Base-by-base conservation (phyloP, 2,888 invertebrate species). In the Nephrotoma flavescens region DNA sequence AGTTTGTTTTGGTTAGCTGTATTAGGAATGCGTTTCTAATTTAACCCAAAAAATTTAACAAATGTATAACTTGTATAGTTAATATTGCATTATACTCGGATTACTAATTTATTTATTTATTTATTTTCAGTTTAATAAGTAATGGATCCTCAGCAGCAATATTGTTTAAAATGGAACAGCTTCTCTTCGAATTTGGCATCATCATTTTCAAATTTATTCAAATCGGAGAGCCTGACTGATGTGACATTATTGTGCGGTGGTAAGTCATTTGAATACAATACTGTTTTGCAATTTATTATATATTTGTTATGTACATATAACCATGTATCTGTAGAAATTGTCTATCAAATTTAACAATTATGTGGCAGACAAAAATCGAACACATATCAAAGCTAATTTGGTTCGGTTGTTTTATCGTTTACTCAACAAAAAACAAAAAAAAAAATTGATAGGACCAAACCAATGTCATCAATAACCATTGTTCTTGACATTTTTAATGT, bases 141-240 rank as follows among this genome's bases (percentile, higher is more conserved):
- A 31, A 97, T 97, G 97, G 97, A 97, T 95, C 95, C 96, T 92
- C 97, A 97, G 94, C 97, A 97, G 93, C 97, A 97, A 93, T 97
- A 97, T 93, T 97, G 97, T 94, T 94, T 97, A 90, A 97, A 97
- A 94, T 97, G 97, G 97, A 97, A 97, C 95, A 97, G 97, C 94
- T 97, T 97, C 93, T 97, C 97, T 92, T 96, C 96, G 91, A 97
- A 97, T 93, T 94, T 97, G 93, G 97, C 97, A 90, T 96, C 96
- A 90, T 96, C 97, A 90, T 97, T 97, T 93, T 96, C 97, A 91
- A 97, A 96, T 93, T 94, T 97, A 91, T 97, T 97, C 94, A 97
- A 97, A 93, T 97, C 97, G 91, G 97, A 97, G 94, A 96, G 96
- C 92, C 94, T 97, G 91, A 96, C 97, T 90, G 97, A 97, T 94